A percentile compares a stretch with the other conserved stretches of the same genome.
These are phyloP conservation scores for Sweltsa coloradensis DNA, from an alignment of 1,140 invertebrate genomes.

Conservation along the genomic window DNA sequence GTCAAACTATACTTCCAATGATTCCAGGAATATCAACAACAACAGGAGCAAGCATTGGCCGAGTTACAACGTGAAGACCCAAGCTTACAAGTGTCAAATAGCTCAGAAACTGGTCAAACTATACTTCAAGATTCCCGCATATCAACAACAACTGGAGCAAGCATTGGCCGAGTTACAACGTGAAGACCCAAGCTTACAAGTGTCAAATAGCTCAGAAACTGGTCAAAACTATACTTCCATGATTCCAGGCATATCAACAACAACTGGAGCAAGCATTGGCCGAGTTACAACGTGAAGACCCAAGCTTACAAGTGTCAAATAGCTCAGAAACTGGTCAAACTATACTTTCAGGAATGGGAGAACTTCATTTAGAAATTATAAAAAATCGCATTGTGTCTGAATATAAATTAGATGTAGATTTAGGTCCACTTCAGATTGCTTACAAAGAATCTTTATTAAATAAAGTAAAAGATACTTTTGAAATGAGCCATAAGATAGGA, in stretches of 20 bases:
- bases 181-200: constrained; percentile 88
- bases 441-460: constrained; percentile 68
- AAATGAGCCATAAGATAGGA: constrained; percentile 52
- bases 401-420: constrained; percentile 82
- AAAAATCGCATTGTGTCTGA: constrained; percentile 75
- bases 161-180: constrained; percentile 71
- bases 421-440: constrained; percentile 91
- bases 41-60: constrained; percentile 72
- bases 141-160: constrained; percentile 62
- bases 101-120: constrained; percentile 74
- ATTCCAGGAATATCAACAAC: constrained; percentile 44
- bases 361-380: constrained; percentile 92
- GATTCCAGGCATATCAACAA: constrained; percentile 43
- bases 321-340: constrained; percentile 76
- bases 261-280: constrained; percentile 73
- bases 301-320: constrained; percentile 67
- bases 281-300: constrained; percentile 84
- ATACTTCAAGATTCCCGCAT: constrained; percentile 53
- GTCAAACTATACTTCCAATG: constrained; percentile 48
- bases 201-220: constrained; percentile 59
- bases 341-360: constrained; percentile 85
- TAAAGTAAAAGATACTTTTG: constrained; percentile 35
- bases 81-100: constrained; percentile 64
- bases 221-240: constrained; percentile 53
- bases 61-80: constrained; percentile 88